phyloP scores from a whole-genome alignment of 2,888 invertebrate species.

The Tortrix viridana region DNA sequence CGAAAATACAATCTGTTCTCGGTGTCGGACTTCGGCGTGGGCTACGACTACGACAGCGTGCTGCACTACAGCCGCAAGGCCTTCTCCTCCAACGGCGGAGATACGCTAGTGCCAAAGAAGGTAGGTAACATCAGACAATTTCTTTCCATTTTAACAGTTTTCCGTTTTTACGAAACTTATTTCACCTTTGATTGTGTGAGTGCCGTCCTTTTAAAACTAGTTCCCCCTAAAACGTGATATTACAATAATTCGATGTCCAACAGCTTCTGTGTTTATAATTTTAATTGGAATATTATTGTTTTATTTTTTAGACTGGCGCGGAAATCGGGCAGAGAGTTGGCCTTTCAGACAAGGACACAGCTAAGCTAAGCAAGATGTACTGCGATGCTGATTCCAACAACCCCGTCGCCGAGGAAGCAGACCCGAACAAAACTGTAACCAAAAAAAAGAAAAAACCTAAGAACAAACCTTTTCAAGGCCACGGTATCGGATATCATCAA shows the following conservation, averaged over 20 bases:
- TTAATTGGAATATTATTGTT: conserved; percentile 2
- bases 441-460: conserved; percentile 59
- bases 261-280: too few species aligned
- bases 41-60: conserved; percentile 89
- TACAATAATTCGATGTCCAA: too few species aligned
- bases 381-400: conserved; percentile 67
- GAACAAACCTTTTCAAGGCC: conserved; percentile 75
- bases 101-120: conserved; percentile 86
- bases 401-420: conserved; percentile 51
- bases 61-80: conserved; percentile 89
- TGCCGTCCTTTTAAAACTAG: too few species aligned
- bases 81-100: conserved; percentile 87
- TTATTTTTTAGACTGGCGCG: conserved; percentile 64
- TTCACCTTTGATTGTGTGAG: too few species aligned
- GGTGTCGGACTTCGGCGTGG: conserved; percentile 87
- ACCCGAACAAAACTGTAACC: conserved; percentile 46
- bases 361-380: conserved; percentile 85
- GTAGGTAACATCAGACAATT: conserved; percentile 47
- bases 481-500: conserved; percentile 78
- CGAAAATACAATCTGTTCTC: conserved; percentile 87
- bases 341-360: conserved; percentile 83
- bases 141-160: too few species aligned
- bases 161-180: too few species aligned
- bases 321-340: conserved; percentile 84
- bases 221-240: too few species aligned